Percentiles rank a stretch among this genome's conserved stretches.
Evolutionary conservation across 2,888 invertebrate genomes (phyloP).

Genomic region (Pycnomerus fuliginosus): DNA sequence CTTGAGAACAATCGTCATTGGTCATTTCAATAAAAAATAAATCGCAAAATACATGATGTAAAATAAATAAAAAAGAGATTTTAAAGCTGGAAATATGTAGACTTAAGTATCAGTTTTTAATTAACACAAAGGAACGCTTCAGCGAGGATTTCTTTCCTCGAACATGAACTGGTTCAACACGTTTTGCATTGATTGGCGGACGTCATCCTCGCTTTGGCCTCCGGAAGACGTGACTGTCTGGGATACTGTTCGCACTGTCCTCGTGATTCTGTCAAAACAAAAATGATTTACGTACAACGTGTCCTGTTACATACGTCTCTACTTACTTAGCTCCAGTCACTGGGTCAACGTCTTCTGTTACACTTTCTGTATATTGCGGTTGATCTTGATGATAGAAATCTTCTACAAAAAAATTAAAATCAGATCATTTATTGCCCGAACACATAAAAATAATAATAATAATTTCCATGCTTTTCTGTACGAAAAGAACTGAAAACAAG

Average conservation of each 20-base stretch:
- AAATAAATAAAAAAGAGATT: background rate
- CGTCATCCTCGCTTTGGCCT: constrained; percentile 44
- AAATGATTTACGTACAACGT: too few relatives aligned
- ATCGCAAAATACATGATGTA: background rate
- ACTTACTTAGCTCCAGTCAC: constrained; percentile 58
- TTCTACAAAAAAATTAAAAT: constrained; percentile 51
- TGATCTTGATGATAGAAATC: constrained; percentile 62
- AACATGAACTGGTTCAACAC: constrained; percentile 58
- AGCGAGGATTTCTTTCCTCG: constrained; percentile 55
- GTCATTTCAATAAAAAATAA: constrained; percentile 26
- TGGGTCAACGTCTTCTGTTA: constrained; percentile 56
- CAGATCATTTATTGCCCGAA: constrained; percentile 3
- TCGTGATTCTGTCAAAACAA: constrained; percentile 52
- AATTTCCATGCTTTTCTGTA: constrained; percentile 37
- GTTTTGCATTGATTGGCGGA: constrained; percentile 57
- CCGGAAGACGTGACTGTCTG: constrained; percentile 47
- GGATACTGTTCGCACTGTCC: constrained; percentile 54
- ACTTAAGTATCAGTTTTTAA: background rate
- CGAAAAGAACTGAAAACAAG: constrained; percentile 41
- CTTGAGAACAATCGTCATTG: constrained; percentile 34
- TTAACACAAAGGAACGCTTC: constrained; percentile 9
- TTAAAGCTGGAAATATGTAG: background rate
- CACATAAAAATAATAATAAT: constrained; percentile 7
- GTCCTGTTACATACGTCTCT: too few relatives aligned
- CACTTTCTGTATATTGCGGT: constrained; percentile 57